Evolutionary conservation across 2,113 vertebrate species (phyloP).

Genomic region (Stictonetta naevosa): DNA sequence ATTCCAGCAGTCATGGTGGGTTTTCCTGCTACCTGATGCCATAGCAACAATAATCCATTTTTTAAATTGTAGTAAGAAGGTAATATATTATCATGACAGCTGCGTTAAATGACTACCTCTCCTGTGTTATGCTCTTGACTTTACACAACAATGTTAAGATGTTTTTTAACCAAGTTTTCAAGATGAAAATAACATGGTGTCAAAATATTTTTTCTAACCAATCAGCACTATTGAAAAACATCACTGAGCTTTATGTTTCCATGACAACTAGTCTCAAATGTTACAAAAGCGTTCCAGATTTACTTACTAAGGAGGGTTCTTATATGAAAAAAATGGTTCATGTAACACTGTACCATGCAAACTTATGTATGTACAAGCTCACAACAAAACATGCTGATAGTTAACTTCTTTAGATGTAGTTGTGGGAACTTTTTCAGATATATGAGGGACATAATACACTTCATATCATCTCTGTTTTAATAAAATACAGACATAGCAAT

Average conservation of each 20-base stretch:
- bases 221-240: conserved; percentile 74
- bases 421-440: neutral
- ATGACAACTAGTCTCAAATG: conserved; percentile 65
- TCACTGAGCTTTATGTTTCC: conserved; percentile 66
- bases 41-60: conserved; percentile 59
- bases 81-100: conserved; percentile 66
- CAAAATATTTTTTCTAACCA: conserved; percentile 76
- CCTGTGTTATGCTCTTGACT: conserved; percentile 64
- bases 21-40: conserved; percentile 54
- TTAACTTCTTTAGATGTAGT: neutral
- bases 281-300: conserved; percentile 62
- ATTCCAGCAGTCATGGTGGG: conserved; percentile 27
- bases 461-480: neutral
- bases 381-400: neutral
- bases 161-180: conserved; percentile 74
- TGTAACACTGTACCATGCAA: neutral
- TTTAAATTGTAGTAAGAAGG: conserved; percentile 30
- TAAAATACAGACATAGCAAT: neutral
- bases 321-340: conserved; percentile 20
- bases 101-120: conserved; percentile 42
- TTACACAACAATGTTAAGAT: conserved; percentile 71
- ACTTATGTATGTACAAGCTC: neutral
- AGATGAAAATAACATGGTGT: conserved; percentile 71
- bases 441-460: neutral
- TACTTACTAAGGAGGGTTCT: conserved; percentile 29